A percentile compares a stretch with the other conserved stretches of the same genome.
Evolutionary conservation across 2,797 vertebrate genomes (phyloP).

Genomic region (Denticeps clupeoides): DNA sequence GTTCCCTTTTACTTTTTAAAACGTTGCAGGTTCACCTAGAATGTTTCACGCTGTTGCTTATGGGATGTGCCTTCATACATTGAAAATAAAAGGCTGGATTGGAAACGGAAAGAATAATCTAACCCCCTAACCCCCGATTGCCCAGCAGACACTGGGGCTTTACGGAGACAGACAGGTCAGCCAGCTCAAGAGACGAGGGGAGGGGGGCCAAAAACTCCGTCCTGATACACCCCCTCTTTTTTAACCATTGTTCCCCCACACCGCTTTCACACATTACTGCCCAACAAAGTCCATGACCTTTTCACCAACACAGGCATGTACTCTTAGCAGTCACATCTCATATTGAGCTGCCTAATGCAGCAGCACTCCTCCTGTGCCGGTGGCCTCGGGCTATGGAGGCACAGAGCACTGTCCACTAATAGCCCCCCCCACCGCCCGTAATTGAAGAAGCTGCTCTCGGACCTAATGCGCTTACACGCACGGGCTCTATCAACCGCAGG

Average conservation of each 20-base stretch:
- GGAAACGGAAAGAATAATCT: no score
- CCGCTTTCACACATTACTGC: conserved; percentile 62
- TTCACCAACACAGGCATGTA: conserved; percentile 54
- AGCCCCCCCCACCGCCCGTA: conserved; percentile 53
- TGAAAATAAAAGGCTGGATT: no score
- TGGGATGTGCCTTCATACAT: no score
- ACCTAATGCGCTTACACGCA: conserved; percentile 47
- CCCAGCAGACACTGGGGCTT: no score
- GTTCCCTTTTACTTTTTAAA: no score
- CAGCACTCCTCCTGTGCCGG: conserved; percentile 25
- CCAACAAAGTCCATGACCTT: conserved; percentile 59
- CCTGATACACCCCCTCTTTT: conserved; percentile 25
- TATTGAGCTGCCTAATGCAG: conserved; percentile 60
- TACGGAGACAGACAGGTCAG: no score
- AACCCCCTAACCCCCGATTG: no score
- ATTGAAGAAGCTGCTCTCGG: conserved; percentile 59
- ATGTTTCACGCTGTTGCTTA: no score
- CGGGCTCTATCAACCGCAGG: conserved; percentile 10
- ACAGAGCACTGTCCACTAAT: conserved; percentile 58
- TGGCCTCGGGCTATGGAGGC: conserved; percentile 47
- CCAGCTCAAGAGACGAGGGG: no score
- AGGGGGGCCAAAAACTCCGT: not conserved
- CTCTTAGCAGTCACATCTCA: conserved; percentile 61
- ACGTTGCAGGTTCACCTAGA: no score
- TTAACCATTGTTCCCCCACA: conserved; percentile 39